These are phyloP conservation scores for Eurytoma californica DNA, from an alignment of 2,888 invertebrate genomes.

Conservation along the genomic window DNA sequence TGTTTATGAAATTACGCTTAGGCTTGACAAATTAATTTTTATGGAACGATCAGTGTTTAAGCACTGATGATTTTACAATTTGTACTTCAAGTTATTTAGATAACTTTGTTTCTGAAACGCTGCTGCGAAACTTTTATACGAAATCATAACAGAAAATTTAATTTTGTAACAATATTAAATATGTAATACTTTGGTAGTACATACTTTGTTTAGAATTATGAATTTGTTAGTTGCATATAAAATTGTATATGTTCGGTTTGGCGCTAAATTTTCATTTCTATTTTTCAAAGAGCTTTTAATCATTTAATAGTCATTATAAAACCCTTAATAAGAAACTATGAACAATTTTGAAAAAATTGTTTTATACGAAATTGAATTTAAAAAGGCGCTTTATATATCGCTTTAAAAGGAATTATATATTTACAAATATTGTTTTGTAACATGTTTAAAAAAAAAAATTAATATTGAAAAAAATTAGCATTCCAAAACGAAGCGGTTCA, in stretches of 20 bases:
- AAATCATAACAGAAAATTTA: neutral
- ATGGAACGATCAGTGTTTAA: neutral
- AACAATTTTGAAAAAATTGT: constrained; percentile 50
- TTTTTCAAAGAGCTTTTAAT: constrained; percentile 17
- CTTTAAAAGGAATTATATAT: constrained; percentile 29
- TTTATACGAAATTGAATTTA: constrained; percentile 36
- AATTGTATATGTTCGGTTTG: constrained; percentile 29
- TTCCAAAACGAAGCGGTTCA: constrained; percentile 49
- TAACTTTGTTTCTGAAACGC: neutral
- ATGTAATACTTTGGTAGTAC: constrained; percentile 45
- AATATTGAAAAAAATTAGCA: constrained; percentile 40
- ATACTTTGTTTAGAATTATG: constrained; percentile 43
- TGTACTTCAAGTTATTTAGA: neutral
- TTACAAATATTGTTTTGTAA: constrained; percentile 38
- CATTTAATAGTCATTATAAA: constrained; percentile 8
- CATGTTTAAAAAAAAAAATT: constrained; percentile 36
- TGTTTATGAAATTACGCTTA: neutral
- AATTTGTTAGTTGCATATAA: constrained; percentile 40
- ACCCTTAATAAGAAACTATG: constrained; percentile 8
- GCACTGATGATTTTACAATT: neutral
- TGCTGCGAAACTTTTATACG: neutral
- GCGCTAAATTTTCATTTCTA: constrained; percentile 11
- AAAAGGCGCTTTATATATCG: constrained; percentile 28
- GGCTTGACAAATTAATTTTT: neutral
- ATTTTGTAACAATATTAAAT: constrained; percentile 23